These are phyloP conservation scores for Sipha flava DNA, from an alignment of 1,140 invertebrate species.

Conservation along the genomic window DNA sequence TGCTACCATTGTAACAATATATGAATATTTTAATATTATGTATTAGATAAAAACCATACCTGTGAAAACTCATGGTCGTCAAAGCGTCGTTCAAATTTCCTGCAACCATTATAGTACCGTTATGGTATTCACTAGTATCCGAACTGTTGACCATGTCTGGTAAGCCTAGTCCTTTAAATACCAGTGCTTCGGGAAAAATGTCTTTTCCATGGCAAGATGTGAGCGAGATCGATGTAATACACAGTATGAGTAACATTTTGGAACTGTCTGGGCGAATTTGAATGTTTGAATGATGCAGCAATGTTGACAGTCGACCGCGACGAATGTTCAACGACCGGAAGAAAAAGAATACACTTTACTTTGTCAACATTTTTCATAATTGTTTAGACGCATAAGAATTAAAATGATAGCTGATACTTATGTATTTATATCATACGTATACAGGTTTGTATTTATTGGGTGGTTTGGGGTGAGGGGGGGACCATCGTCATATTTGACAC, in stretches of 20 bases:
- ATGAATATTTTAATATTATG: no score
- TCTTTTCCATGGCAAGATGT: not conserved
- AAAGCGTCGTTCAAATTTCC: slow-evolving; percentile 10
- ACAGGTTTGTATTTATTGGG: no score
- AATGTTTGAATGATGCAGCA: not conserved
- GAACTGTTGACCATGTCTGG: not conserved
- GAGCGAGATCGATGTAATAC: not conserved
- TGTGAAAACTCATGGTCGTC: slow-evolving; percentile 15
- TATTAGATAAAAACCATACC: not conserved
- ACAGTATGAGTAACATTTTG: not conserved
- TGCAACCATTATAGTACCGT: not conserved
- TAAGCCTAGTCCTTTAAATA: not conserved
- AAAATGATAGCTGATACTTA: no score
- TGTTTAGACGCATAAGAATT: not conserved
- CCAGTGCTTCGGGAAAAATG: not conserved
- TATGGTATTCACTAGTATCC: not conserved
- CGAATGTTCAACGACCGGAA: not conserved
- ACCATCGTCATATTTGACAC: no score
- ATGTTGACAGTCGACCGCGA: not conserved
- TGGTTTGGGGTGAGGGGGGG: no score
- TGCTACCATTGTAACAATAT: no score
- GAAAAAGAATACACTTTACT: not conserved
- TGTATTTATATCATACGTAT: no score
- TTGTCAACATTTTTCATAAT: not conserved
- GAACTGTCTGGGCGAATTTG: not conserved